These are phyloP conservation scores for Lepidurus couesii DNA, from an alignment of 1,140 invertebrate species.

Conservation along the genomic window DNA sequence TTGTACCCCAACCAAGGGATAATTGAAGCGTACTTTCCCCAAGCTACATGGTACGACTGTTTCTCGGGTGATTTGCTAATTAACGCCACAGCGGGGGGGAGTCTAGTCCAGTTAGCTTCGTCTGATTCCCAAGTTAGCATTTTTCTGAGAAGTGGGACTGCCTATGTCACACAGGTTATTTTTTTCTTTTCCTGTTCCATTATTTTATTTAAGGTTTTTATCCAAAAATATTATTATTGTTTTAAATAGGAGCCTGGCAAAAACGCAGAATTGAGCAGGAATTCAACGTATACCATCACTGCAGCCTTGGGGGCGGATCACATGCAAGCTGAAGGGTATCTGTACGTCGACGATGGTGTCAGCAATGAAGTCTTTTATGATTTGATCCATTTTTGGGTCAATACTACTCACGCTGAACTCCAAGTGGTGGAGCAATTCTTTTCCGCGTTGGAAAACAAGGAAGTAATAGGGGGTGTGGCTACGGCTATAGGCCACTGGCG, in stretches of 20 bases:
- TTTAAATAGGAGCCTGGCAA: neutral
- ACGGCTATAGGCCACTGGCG: slow-evolving; percentile 16
- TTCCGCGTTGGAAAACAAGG: neutral
- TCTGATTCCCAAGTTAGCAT: slow-evolving; percentile 25
- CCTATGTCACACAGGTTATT: slow-evolving; percentile 26
- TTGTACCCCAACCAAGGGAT: neutral
- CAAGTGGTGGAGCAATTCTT: neutral
- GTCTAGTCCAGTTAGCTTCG: neutral
- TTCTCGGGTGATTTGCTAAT: neutral
- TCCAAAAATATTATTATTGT: neutral
- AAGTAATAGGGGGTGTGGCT: neutral
- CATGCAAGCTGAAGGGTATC: neutral
- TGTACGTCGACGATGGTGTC: slow-evolving; percentile 33
- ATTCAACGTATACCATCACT: slow-evolving; percentile 25
- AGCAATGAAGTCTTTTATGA: neutral
- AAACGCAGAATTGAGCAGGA: slow-evolving; percentile 25
- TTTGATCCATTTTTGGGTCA: slow-evolving; percentile 29
- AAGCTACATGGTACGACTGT: slow-evolving; percentile 32
- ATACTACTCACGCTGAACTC: neutral
- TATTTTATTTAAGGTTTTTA: neutral
- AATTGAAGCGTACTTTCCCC: slow-evolving; percentile 28
- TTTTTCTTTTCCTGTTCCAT: neutral
- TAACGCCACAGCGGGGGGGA: neutral
- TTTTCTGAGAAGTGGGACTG: slow-evolving; percentile 23
- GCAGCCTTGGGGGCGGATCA: slow-evolving; percentile 4